These are phyloP conservation scores for Troglohyphantes excavatus DNA, from an alignment of 2,888 invertebrate genomes.

Conservation along the genomic window DNA sequence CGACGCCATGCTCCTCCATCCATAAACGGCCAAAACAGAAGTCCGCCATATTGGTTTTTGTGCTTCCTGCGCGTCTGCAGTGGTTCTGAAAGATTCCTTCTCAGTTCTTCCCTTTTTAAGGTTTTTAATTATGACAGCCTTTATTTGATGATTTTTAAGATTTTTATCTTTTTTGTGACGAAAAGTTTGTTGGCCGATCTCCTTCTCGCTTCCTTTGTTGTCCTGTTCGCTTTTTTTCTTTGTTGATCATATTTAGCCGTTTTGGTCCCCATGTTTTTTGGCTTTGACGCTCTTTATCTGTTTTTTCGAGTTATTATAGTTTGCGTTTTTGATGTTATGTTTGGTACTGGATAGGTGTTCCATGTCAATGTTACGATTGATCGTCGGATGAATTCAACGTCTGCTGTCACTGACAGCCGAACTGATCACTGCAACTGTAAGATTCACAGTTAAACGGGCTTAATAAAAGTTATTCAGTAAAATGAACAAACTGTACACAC, in stretches of 20 bases:
- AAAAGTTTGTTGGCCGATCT: conserved; percentile 34
- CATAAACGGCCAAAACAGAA: conserved; percentile 60
- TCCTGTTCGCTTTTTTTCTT: conserved; percentile 56
- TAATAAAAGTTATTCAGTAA: too few species aligned
- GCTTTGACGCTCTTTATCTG: conserved; percentile 38
- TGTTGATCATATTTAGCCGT: too few species aligned
- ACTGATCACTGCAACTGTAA: too few species aligned
- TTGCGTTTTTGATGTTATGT: too few species aligned
- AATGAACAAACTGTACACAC: too few species aligned
- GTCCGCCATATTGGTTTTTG: conserved; percentile 53
- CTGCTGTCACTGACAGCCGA: too few species aligned
- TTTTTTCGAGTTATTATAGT: too few species aligned
- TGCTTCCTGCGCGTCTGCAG: conserved; percentile 17
- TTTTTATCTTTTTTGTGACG: conserved; percentile 5
- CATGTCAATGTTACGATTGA: too few species aligned
- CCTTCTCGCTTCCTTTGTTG: conserved; percentile 4
- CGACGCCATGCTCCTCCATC: conserved; percentile 59
- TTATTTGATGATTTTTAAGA: conserved; percentile 44
- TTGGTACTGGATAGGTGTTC: too few species aligned
- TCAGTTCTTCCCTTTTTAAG: conserved; percentile 63
- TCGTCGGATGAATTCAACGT: too few species aligned
- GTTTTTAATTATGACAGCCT: conserved; percentile 73
- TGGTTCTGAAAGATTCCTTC: conserved; percentile 65
- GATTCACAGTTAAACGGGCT: too few species aligned
- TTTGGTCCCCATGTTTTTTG: too few species aligned